Base-by-base conservation (phyloP, 2,113 vertebrate genomes). In the Haplochromis burtoni region DNA sequence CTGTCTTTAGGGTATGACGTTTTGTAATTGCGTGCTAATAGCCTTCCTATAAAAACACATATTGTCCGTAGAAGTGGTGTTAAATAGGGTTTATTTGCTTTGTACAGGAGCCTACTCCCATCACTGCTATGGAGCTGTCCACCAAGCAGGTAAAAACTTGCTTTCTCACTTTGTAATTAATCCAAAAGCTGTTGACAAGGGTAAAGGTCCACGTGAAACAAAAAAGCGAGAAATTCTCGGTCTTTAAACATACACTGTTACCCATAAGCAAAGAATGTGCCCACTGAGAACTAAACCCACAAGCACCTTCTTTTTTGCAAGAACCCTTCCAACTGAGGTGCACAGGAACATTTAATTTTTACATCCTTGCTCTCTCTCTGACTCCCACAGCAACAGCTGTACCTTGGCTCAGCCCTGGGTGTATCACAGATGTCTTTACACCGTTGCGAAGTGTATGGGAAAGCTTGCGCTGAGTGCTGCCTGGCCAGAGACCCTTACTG, bases 401-500 rank as follows among this genome's bases (percentile, higher is more conserved):
- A 99, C 92, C 94, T 99, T 61, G 99, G 99, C 84, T 99, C 99
- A 1, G 92, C 95, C 2, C 89, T 97, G 24, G 98, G 99, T 2
- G 96, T 99, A 40, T 98, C 98, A 12, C 99, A 99, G 95, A 97
- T 99, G 86, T 97, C 99, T 24, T 89, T 99, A 11, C 99, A 99
- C 94, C 98, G 99, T 26, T 99, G 99, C 3, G 98, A 98, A 86
- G 94, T 99, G 82, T 99, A 99, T 29, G 99, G 99, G 85, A 98
- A 98, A 94, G 99, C 98, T 19, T 99, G 99, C 38, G 99, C 98
- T 0, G 99, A 99, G 92, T 99, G 99, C 91, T 99, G 99, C 94
- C 97, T 99, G n/a, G 99, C 99, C 7, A 95, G 98, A 71, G 99
- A 99, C 94, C 99, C 99, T 4, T 99, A 99, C 86, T 99, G 99